Base-by-base conservation (phyloP, 2,113 vertebrate genomes). In the Todiramphus chloris region DNA sequence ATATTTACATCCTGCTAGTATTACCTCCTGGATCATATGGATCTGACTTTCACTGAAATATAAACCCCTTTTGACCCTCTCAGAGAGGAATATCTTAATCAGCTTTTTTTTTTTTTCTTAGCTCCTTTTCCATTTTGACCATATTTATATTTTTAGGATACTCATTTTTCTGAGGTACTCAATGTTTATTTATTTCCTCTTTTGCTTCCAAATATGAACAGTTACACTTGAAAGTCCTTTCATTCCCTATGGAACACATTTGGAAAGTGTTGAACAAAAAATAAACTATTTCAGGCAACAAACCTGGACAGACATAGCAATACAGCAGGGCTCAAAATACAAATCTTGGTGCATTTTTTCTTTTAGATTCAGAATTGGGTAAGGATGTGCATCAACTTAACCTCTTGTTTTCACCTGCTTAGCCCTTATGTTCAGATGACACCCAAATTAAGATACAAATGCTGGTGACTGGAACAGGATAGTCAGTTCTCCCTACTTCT, bases 1-100 rank as follows among this genome's bases (percentile, higher is more conserved):
- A 95, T 69, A 94, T 93, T 96, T 95, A 93, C 76, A 78, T 93
- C 89, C 95, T 92, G 86, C 56, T 86, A 70, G 43, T 28, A 67
- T 81, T 92, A 48, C 51, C 51, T 84, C 80, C 2, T 1, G 43
- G 17, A 87, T 84, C 37, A 89, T 33, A 68, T 2, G 5, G 28
- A 63, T 58, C 30, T 53, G 7, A 73, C 74, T 84, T 90, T 68
- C 58, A 93, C 48, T 73, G 13, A 89, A 89, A 85, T 51, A 88
- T n/a, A 69, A 92, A 60, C 11, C 19, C 9, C 21, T 31, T 90
- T 23, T 74, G 60, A 77, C 59, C 50, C 21, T 69, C 39, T 90
- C 20, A 44, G n/a, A 72, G 14, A 70, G 6, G 2, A 63, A 6
- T 46, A 81, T 31, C 33, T 77, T 89, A 14, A 80, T n/a, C 5